These are phyloP conservation scores for Meda fulgida DNA, from an alignment of 2,797 vertebrate genomes.

Conservation along the genomic window DNA sequence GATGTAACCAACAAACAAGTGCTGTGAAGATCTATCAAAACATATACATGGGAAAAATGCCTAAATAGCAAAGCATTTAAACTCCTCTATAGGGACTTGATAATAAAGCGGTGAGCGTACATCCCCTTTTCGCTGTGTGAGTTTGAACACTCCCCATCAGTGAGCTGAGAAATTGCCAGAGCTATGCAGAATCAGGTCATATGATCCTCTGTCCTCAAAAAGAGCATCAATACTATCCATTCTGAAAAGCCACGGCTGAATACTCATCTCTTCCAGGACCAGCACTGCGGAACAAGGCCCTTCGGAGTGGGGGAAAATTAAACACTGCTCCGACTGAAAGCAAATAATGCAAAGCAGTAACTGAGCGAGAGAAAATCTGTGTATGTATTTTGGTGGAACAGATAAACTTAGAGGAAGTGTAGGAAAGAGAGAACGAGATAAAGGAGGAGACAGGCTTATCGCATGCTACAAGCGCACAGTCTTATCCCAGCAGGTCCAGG, in stretches of 20 bases:
- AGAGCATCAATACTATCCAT: conserved; percentile 61
- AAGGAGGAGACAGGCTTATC: not conserved
- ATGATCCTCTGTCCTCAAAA: conserved; percentile 56
- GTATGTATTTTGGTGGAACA: conserved; percentile 15
- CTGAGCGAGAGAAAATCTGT: conserved; percentile 18
- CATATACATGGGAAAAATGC: not conserved
- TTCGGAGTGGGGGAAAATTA: conserved; percentile 51
- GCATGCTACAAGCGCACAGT: conserved; percentile 20
- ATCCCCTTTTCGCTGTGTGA: conserved; percentile 35
- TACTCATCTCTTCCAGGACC: conserved; percentile 53
- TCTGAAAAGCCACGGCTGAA: conserved; percentile 55
- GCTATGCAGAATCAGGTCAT: conserved; percentile 60
- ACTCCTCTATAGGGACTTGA: conserved; percentile 37
- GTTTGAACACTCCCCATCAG: conserved; percentile 57
- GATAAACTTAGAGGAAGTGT: conserved; percentile 56
- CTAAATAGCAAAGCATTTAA: conserved; percentile 29
- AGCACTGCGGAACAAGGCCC: conserved; percentile 57
- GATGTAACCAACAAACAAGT: not conserved
- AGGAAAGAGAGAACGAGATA: conserved; percentile 28
- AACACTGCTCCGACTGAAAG: conserved; percentile 43
- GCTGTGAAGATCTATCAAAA: not conserved
- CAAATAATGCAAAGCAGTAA: conserved; percentile 39
- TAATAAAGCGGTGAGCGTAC: conserved; percentile 26
- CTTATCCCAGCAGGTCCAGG: conserved; percentile 27
- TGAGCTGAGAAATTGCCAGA: conserved; percentile 58